These are phyloP conservation scores for Drosophila setosimentum DNA, from an alignment of 2,888 invertebrate genomes.

Conservation along the genomic window DNA sequence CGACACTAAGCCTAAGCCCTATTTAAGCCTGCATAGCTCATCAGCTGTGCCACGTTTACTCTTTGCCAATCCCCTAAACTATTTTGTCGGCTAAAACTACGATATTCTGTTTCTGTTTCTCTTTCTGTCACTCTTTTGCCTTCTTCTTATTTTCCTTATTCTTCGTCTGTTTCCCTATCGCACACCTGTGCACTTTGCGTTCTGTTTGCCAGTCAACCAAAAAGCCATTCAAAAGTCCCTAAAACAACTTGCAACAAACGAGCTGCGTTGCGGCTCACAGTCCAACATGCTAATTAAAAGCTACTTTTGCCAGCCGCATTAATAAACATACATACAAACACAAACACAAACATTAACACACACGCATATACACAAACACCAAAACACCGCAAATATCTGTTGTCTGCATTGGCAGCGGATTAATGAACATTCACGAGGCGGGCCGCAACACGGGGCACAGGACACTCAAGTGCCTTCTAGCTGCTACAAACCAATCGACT, in stretches of 20 bases:
- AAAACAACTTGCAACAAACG: conserved; percentile 60
- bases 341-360: conserved; percentile 9
- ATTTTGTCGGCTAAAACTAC: conserved; percentile 18
- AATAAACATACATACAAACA: conserved; percentile 60
- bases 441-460: conserved; percentile 15
- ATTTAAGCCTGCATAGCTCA: conserved; percentile 37
- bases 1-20: conserved; percentile 26
- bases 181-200: conserved; percentile 19
- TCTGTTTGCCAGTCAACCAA: conserved; percentile 61
- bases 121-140: background rate
- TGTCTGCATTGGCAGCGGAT: conserved; percentile 54
- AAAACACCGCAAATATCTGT: conserved; percentile 55
- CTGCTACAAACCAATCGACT: conserved; percentile 53
- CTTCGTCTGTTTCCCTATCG: background rate
- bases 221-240: conserved; percentile 66
- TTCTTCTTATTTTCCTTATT: background rate
- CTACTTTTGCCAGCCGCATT: conserved; percentile 77
- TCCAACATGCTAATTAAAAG: conserved; percentile 79
- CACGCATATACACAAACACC: conserved; percentile 33
- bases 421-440: conserved; percentile 59
- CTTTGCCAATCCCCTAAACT: background rate
- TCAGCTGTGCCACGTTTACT: conserved; percentile 3
- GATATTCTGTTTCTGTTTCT: background rate
- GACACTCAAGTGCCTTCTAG: conserved; percentile 29
- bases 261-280: conserved; percentile 63